Evolutionary conservation across 2,888 invertebrate species (phyloP).

Genomic region (Lordiphosa andalusiaca): DNA sequence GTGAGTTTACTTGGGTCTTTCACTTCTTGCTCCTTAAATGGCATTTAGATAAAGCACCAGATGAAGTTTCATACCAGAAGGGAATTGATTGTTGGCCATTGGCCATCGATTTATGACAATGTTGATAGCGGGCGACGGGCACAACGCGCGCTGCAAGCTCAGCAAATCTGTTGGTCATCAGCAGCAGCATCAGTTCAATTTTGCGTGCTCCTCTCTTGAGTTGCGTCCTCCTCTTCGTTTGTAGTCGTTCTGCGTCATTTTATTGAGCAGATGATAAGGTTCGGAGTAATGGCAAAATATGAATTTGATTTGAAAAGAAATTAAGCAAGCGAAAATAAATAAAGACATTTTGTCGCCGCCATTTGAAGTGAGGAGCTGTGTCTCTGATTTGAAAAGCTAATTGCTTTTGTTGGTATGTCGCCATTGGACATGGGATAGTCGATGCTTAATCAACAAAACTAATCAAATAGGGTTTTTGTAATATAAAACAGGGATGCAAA

Average conservation of each 20-base stretch:
- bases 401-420: constrained; percentile 1
- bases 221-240: background rate
- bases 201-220: constrained; percentile 26
- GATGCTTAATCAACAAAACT: background rate
- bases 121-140: constrained; percentile 26
- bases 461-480: too few relatives aligned
- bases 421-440: background rate
- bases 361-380: constrained; percentile 3
- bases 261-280: constrained; percentile 61
- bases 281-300: constrained; percentile 47
- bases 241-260: constrained; percentile 52
- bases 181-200: constrained; percentile 8
- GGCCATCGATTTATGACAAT: constrained; percentile 62
- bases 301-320: constrained; percentile 68
- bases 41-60: constrained; percentile 68
- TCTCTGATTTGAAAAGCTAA: background rate
- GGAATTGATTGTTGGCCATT: constrained; percentile 27
- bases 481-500: too few relatives aligned
- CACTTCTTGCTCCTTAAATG: constrained; percentile 52
- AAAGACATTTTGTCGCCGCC: constrained; percentile 61
- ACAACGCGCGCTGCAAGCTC: constrained; percentile 14
- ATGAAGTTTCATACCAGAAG: constrained; percentile 20
- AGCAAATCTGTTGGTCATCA: constrained; percentile 15
- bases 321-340: constrained; percentile 45
- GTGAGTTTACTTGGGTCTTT: constrained; percentile 30